Evolutionary conservation across 2,888 invertebrate genomes (phyloP), one percentile per base, ranked within the genome.

Genomic region (Caenorhabditis zanzibari): DNA sequence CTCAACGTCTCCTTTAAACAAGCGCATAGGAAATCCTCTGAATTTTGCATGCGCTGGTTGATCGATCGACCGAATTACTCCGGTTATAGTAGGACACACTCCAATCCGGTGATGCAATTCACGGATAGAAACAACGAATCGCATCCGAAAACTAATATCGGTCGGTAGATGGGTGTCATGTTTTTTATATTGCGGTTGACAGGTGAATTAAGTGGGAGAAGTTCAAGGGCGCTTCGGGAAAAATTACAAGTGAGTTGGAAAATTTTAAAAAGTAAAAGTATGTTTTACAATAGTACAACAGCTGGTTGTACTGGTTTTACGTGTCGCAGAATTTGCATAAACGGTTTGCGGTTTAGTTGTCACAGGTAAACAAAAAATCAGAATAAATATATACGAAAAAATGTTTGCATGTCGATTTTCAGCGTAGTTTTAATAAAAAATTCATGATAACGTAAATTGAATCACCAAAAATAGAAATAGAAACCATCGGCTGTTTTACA

Each of bases 11-110:
- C 26, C 54, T 44, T 54, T 54, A 52, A 71, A 79, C 71, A 63
- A 79, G 71, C 79, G 79, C 71, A 71, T 64, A 47, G 35, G 64
- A 72, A 63, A 79, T 79, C 69, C 71, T 71, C 71, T 63, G 72
- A 79, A 79, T 72, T 79, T 79, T 56, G 79, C 71, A 47, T 79
- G 79, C 71, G 79, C 63, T 47, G 68, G 79, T 69, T 64, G 71
- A 79, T 79, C 79, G 79, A 79, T 79, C 71, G 79, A 47, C 64
- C 79, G 71, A 79, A 79, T 79, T 79, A 79, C 79, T 79, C 79
- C 71, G 79, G 71, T 79, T 79, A 71, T 79, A 79, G 79, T 71
- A 59, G 59, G 72, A 73, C 80, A 59, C 73, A 19, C n/a, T 47
- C 32, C 56, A 44, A 63, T 68, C 72, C 61, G 69, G 63, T 81